phyloP scores from a whole-genome alignment of 37 sponge, comb jelly and placozoan genomes.

The Lycopodina hypogea region DNA sequence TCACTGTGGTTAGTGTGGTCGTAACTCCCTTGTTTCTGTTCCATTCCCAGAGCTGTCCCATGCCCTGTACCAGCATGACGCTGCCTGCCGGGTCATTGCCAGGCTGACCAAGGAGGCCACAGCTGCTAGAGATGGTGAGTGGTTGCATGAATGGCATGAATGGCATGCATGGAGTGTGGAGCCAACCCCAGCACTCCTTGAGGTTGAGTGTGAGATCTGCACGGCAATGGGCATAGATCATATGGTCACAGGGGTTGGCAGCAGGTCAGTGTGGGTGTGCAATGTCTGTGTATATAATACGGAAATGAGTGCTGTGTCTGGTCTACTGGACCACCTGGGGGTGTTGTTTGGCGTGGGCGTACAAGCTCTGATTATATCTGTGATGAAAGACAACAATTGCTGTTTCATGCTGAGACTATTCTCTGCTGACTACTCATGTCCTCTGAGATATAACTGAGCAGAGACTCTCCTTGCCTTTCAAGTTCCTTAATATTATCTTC shows the following conservation, averaged over 20 bases:
- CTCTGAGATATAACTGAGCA: constrained; percentile 10
- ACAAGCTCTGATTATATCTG: background rate
- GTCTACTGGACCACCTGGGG: too few relatives aligned
- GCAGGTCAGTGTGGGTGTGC: too few relatives aligned
- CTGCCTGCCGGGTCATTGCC: constrained; percentile 98
- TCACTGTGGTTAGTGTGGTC: background rate
- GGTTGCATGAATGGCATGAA: background rate
- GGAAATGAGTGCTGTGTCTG: too few relatives aligned
- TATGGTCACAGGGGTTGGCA: too few relatives aligned
- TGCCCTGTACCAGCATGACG: constrained; percentile 99
- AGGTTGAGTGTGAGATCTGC: too few relatives aligned
- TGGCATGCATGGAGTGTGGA: too few relatives aligned
- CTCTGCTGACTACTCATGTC: constrained; percentile 22
- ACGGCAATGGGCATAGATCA: too few relatives aligned
- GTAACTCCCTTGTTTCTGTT: background rate
- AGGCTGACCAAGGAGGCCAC: constrained; percentile 92
- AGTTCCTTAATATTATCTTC: too few relatives aligned
- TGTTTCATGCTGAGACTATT: background rate
- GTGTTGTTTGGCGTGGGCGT: too few relatives aligned
- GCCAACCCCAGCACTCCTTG: too few relatives aligned
- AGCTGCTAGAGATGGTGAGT: constrained; percentile 95
- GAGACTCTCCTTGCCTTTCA: too few relatives aligned
- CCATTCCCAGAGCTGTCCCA: constrained; percentile 86
- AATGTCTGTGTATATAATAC: too few relatives aligned
- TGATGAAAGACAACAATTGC: constrained; percentile 28